Evolutionary conservation across 2,888 invertebrate genomes (phyloP), one percentile per base, ranked within the genome.

Genomic region (Cataglyphis albicans): DNA sequence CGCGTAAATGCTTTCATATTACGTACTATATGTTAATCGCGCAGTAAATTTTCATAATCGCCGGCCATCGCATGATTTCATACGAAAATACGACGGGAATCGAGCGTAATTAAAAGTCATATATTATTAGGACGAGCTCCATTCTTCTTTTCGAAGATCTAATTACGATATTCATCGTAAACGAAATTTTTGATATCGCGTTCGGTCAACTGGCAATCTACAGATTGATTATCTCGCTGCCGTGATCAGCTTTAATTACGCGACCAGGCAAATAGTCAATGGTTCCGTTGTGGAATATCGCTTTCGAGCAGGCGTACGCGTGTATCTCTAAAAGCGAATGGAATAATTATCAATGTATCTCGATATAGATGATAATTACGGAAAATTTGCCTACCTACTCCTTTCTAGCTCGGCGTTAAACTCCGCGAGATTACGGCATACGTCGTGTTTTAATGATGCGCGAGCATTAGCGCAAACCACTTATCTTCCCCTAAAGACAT

Each of bases 401-500:
- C 84, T 85, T 83, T 55, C 82, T n/a, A 52, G 76, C 78, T 63
- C 57, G 64, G 18, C 70, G 76, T 64, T 81, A 82, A 87, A 80
- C 84, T 70, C 59, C 32, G 35, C n/a, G 73, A 88, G 86, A 88
- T 84, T 89, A 82, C 81, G 35, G 84, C 67, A 83, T 57, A 41
- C 41, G 84, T 72, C 48, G 83, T 52, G 84, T 85, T 87, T 89
- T 89, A 89, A 89, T 89, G 89, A 84, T 52, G 82, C 61, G 78
- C 81, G 87, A 84, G 85, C 88, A 89, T 89, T 88, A 89, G 82
- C 87, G 81, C 78, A 25, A 68, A 70, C 81, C 89, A 85, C 87
- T 89, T 89, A 84, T 84, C 85, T 83, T 81, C 80, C 85, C 83
- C 68, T 88, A 89, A 89, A 89, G 84, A 89, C 84, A 83, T 67